phyloP scores from a whole-genome alignment of 2,888 invertebrate species.

The Dryomyza anilis region DNA sequence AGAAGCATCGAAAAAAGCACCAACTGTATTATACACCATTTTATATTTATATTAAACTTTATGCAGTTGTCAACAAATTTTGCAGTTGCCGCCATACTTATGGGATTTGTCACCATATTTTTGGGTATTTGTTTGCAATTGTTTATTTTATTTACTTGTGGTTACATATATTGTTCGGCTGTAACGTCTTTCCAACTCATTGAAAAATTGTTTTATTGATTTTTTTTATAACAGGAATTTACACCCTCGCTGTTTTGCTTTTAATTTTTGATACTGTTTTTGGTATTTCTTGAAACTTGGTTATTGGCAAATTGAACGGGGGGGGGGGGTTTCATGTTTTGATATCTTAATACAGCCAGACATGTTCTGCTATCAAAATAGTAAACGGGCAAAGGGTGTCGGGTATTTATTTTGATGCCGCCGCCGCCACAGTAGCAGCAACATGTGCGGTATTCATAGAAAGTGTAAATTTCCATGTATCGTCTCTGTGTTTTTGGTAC shows the following conservation, averaged over 20 bases:
- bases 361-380: not conserved
- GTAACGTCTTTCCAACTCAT: not conserved
- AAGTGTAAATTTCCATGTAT: no score
- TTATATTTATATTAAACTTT: conserved; percentile 3
- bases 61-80: conserved; percentile 10
- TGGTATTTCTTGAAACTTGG: not conserved
- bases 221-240: conserved; percentile 6
- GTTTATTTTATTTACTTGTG: not conserved
- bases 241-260: not conserved
- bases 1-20: not conserved
- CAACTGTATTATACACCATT: not conserved
- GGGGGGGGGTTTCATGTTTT: not conserved
- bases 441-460: no score
- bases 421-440: no score
- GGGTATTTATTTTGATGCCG: not conserved
- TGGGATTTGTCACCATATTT: not conserved
- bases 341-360: conserved; percentile 10
- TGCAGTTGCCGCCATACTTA: not conserved
- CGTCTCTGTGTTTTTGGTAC: not conserved
- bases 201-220: not conserved
- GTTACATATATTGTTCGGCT: not conserved
- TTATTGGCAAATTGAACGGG: not conserved
- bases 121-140: not conserved
- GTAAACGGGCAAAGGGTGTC: not conserved
- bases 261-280: not conserved